A percentile compares a stretch with the other conserved stretches of the same genome.
These are phyloP conservation scores for Eristalis tenax DNA, from an alignment of 2,888 invertebrate species.

Conservation along the genomic window DNA sequence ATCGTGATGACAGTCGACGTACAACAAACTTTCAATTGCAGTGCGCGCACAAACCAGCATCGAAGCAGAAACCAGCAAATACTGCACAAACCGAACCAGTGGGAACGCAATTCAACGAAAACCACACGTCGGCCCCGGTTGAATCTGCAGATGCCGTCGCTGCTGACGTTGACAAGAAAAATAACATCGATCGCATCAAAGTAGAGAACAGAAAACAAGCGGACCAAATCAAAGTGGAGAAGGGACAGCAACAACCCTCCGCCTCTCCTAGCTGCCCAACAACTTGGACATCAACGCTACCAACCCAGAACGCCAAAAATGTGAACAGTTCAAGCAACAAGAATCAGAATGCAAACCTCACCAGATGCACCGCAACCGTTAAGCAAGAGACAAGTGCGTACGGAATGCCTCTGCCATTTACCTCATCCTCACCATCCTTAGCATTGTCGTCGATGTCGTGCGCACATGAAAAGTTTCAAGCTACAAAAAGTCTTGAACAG, in stretches of 20 bases:
- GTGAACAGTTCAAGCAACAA: slow-evolving; percentile 19
- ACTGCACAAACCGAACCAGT: background rate
- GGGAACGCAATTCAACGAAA: slow-evolving; percentile 7
- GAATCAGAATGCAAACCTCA: slow-evolving; percentile 33
- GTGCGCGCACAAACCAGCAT: slow-evolving; percentile 37
- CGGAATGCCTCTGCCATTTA: slow-evolving; percentile 54
- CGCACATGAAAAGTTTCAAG: slow-evolving; percentile 67
- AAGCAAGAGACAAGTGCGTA: slow-evolving; percentile 58
- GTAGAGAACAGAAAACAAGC: slow-evolving; percentile 41
- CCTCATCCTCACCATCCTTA: slow-evolving; percentile 42
- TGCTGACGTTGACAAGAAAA: slow-evolving; percentile 51
- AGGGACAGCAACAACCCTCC: slow-evolving; percentile 37
- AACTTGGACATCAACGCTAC: slow-evolving; percentile 20
- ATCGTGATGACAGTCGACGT: slow-evolving; percentile 60
- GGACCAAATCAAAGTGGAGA: slow-evolving; percentile 62
- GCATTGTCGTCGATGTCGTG: slow-evolving; percentile 52
- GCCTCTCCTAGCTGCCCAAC: slow-evolving; percentile 35
- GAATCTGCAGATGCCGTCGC: background rate
- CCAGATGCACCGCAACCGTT: slow-evolving; percentile 47
- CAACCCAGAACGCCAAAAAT: slow-evolving; percentile 40
- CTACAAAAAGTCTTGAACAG: slow-evolving; percentile 61
- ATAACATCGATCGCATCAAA: slow-evolving; percentile 43
- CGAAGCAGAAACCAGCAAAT: slow-evolving; percentile 37
- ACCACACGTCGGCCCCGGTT: background rate
- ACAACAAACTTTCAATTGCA: slow-evolving; percentile 65